phyloP scores from a whole-genome alignment of 2,888 invertebrate species.

The Drosophila prolongata region DNA sequence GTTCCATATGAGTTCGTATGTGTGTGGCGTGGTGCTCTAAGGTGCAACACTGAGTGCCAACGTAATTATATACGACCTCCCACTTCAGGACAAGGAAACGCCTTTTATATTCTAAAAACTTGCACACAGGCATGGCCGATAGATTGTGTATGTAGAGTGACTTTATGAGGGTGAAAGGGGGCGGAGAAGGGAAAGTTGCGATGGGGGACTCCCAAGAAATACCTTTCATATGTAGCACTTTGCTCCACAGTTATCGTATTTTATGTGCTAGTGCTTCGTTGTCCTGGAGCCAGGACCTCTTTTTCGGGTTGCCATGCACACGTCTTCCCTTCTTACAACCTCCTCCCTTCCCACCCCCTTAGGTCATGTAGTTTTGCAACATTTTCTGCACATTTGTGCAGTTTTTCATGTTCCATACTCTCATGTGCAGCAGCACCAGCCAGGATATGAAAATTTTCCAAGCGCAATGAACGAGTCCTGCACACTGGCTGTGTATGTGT shows the following conservation, averaged over 20 bases:
- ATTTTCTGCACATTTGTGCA: slow-evolving; percentile 78
- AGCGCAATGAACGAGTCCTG: slow-evolving; percentile 46
- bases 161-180: background rate
- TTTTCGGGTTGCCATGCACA: slow-evolving; percentile 30
- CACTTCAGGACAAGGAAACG: slow-evolving; percentile 25
- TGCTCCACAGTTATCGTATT: slow-evolving; percentile 75
- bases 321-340: background rate
- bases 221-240: slow-evolving; percentile 78
- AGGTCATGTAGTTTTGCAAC: slow-evolving; percentile 68
- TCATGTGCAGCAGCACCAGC: slow-evolving; percentile 65
- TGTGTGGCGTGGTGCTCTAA: slow-evolving; percentile 39
- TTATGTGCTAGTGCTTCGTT: slow-evolving; percentile 63
- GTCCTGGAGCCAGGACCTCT: slow-evolving; percentile 29
- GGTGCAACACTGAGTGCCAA: slow-evolving; percentile 63
- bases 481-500: background rate
- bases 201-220: slow-evolving; percentile 49
- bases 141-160: slow-evolving; percentile 31
- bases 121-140: slow-evolving; percentile 46
- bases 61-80: slow-evolving; percentile 66
- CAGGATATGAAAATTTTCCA: slow-evolving; percentile 78
- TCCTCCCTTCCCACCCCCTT: slow-evolving; percentile 2
- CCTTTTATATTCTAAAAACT: slow-evolving; percentile 66
- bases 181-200: background rate
- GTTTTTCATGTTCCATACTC: slow-evolving; percentile 72
- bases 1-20: slow-evolving; percentile 27